These are phyloP conservation scores for Urechis unicinctus DNA, from an alignment of 2,888 invertebrate genomes.

Conservation along the genomic window DNA sequence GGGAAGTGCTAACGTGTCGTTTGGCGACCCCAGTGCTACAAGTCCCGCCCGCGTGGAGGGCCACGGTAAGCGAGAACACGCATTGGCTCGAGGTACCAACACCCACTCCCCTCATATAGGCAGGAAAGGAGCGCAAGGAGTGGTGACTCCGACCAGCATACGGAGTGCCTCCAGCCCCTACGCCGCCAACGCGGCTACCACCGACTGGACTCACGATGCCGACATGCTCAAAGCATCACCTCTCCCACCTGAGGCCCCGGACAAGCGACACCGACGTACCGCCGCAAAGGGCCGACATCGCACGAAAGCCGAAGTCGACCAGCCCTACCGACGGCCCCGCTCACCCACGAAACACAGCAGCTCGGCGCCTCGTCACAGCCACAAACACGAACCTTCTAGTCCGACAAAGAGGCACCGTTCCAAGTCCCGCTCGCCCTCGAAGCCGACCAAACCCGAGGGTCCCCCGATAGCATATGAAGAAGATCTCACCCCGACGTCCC, in stretches of 20 bases:
- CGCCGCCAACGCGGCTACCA: conserved; percentile 24
- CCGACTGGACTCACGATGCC: conserved; percentile 24
- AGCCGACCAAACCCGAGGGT: conserved; percentile 2
- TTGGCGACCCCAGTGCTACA: not conserved
- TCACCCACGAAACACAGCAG: not conserved
- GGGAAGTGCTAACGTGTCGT: not conserved
- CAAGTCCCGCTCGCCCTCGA: not conserved
- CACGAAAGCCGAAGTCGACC: not conserved
- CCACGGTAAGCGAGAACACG: not conserved
- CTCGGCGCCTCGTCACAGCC: not conserved
- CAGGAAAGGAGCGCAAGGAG: no score
- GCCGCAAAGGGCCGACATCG: no score
- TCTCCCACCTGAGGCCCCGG: conserved; percentile 9
- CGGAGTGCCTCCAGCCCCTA: conserved; percentile 24
- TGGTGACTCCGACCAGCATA: not conserved
- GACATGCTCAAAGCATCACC: conserved; percentile 31
- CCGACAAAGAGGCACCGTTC: not conserved
- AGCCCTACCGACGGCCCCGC: not conserved
- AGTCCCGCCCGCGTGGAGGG: not conserved
- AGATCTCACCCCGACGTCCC: conserved; percentile 16
- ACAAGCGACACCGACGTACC: conserved; percentile 5
- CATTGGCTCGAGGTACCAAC: not conserved
- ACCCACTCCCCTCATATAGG: no score
- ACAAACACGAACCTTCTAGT: not conserved
- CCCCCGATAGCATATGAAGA: conserved; percentile 16